Base-by-base conservation (phyloP, 1,140 invertebrate genomes). In the Drosophila parvula region DNA sequence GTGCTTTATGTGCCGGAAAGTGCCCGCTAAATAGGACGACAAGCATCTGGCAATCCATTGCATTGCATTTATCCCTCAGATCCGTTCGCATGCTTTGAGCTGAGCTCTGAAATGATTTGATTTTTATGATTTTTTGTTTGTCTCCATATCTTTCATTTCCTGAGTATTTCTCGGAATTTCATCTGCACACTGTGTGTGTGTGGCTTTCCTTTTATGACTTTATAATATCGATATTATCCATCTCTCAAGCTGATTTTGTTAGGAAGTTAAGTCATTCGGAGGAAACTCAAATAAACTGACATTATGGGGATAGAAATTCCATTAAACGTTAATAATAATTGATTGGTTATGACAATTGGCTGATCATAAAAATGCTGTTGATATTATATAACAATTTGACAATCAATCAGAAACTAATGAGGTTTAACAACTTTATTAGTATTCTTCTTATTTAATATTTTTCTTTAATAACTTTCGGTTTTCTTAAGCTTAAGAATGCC, bases 1-100 rank as follows among this genome's bases (percentile, higher is more conserved):
- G 76, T 82, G 82, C 76, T 86, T 86, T 86, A 88, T 86, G 82
- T 79, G 50, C 65, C 76, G 83, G 82, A 86, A 86, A 76, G 56
- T 32, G 38, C 30, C 44, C 53, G 67, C 67, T 48, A 73, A 71
- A 61, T 61, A 59, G 68, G 28, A 58, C 55, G 38, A 67, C 50
- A 68, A 77, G 47, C 81, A 84, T 73, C 78, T 84, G 78, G 50
- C 36, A 44, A 58, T 71, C 74, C 81, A 77, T 73, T 68, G 81
- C 76, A 68, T 48, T 84, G 81, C 81, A 83, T 83, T 80, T 71
- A 59, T 71, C 36, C 36, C 34, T 38, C 34, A 14, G 50, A 28
- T 48, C 47, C 9, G n/a, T 27, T 36, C 59, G n/a, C 27, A 63
- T 30, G 36, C 44, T 32, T 56, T 48, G 68, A 48, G 51, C 68